Evolutionary conservation across 2,113 vertebrate genomes (phyloP), one percentile per base, ranked within the genome.

Genomic region (Bathybates hornii): DNA sequence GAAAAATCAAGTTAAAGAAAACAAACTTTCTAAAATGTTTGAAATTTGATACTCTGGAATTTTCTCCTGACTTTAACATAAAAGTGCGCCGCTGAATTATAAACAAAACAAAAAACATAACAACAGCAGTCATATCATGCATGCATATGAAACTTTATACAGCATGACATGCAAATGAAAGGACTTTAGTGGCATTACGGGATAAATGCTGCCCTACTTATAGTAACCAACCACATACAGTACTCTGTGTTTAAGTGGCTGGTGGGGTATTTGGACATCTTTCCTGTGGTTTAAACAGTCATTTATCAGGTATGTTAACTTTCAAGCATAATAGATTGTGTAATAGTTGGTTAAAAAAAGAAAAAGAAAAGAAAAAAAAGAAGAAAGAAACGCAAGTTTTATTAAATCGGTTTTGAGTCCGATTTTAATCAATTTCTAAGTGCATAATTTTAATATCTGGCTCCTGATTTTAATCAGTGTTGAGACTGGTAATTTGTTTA

Each of bases 1-100:
- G 38, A 89, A 91, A 84, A 76, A 71, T 80, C 21, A 54, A 21
- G 71, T 87, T 84, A 80, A 85, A 63, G 78, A 24, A 36, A 82
- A 9, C 63, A 5, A 83, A 86, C 71, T 71, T 89, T 68, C 83
- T 56, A 56, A 86, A 81, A 71, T 81, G 34, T 73, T 36, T 17
- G 27, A 50, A 29, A 89, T 56, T 14, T 54, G 50, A 91, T 91
- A 48, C 54, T 32, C 57, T 73, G 38, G 53, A 82, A 81, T 86
- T 17, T 87, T 89, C 4, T 41, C 5, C 79, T 86, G n/a, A 38
- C 24, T 85, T 63, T 8, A 32, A 76, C 36, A 68, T 32, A 52
- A 29, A 9, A n/a, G 73, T 45, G 27, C 4, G 57, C 73, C 43
- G 6, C 11, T 43, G 41, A 36, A 66, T 83, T 50, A 71, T 19